Evolutionary conservation across 1,140 invertebrate species (phyloP).

Genomic region (Microvelia longipes): DNA sequence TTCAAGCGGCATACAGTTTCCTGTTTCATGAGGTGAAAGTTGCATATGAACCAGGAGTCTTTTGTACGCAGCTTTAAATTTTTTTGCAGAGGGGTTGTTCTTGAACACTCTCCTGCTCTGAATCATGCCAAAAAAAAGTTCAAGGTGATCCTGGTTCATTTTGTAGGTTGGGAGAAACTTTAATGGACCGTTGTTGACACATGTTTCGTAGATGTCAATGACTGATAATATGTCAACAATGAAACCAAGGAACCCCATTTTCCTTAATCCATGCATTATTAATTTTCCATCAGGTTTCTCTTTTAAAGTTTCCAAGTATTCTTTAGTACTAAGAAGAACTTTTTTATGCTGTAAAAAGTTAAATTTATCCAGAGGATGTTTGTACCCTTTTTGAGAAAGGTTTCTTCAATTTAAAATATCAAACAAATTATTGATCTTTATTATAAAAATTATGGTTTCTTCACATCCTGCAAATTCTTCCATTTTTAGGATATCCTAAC

Average conservation of each 20-base stretch:
- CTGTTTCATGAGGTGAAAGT: neutral
- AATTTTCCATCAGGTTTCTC: neutral
- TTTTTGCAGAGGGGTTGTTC: neutral
- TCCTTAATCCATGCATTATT: neutral
- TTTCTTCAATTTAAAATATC: neutral
- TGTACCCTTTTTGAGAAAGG: neutral
- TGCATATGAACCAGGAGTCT: neutral
- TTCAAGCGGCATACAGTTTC: neutral
- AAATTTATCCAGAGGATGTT: neutral
- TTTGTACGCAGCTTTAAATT: neutral
- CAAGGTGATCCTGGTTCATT: neutral
- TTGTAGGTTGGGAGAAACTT: neutral
- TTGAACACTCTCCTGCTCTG: neutral
- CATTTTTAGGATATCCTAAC: neutral
- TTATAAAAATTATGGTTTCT: neutral
- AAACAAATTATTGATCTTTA: neutral
- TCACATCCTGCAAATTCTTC: neutral
- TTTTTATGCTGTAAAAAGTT: neutral
- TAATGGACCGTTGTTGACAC: neutral
- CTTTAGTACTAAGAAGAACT: neutral
- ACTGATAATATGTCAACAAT: neutral
- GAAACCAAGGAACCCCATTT: neutral
- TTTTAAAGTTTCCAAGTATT: neutral
- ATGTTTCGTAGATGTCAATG: neutral
- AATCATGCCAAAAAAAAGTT: neutral